A percentile compares a stretch with the other conserved stretches of the same genome.
These are phyloP conservation scores for Acromyrmex heyeri DNA, from an alignment of 1,140 invertebrate genomes.

Conservation along the genomic window DNA sequence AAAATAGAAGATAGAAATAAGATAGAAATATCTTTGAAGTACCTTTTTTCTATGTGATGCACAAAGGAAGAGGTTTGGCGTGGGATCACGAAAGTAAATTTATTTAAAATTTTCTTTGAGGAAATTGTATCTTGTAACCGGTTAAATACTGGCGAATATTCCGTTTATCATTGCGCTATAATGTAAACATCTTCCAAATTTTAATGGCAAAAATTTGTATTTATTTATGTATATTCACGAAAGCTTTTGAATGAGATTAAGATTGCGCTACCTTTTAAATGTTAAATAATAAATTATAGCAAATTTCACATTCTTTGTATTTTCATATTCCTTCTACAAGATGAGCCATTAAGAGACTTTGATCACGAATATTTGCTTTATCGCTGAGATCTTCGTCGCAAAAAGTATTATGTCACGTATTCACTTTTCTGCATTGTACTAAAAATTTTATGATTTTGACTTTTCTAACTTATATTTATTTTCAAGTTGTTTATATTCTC, in stretches of 20 bases:
- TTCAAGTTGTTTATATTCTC: not conserved
- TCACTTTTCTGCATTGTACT: not conserved
- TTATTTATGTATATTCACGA: slow-evolving; percentile 8
- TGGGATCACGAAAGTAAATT: not conserved
- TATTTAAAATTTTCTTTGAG: slow-evolving; percentile 10
- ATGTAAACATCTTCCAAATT: not conserved
- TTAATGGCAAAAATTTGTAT: not conserved
- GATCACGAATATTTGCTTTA: not conserved
- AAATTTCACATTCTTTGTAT: slow-evolving; percentile 5
- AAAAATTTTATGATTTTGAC: not conserved
- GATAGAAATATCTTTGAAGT: not conserved
- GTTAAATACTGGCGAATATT: not conserved
- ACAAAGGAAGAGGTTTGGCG: not conserved
- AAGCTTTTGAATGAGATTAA: not conserved
- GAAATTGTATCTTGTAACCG: not conserved
- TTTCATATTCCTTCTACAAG: slow-evolving; percentile 12
- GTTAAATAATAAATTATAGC: slow-evolving; percentile 19
- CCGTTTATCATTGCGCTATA: not conserved
- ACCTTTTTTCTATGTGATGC: not conserved
- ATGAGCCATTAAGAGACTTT: not conserved
- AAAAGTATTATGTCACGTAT: not conserved
- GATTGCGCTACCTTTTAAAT: not conserved
- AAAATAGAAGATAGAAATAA: not conserved
- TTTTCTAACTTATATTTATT: not conserved
- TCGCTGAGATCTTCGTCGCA: not conserved